Conservation (phyloP, 2,888 invertebrate genomes). For the Tenthredo amoena region DNA sequence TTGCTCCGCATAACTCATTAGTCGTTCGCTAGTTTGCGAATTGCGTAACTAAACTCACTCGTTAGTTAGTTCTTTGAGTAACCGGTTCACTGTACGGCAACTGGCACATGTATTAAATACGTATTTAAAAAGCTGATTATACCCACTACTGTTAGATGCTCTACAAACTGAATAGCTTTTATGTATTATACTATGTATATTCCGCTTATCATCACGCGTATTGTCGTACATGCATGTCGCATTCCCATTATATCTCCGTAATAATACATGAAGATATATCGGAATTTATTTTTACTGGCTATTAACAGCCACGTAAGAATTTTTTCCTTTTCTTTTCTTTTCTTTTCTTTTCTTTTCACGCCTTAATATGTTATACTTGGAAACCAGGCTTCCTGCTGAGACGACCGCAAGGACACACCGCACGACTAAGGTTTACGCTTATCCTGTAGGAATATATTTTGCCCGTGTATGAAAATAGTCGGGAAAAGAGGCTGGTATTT, state of each 20-base stretch:
- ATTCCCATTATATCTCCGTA: not conserved
- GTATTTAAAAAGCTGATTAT: not conserved
- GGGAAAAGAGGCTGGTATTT: no score
- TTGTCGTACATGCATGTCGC: not conserved
- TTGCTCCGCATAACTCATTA: constrained; percentile 16
- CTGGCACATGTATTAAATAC: constrained; percentile 36
- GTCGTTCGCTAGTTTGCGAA: constrained; percentile 8
- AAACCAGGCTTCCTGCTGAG: not conserved
- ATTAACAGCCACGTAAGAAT: no score
- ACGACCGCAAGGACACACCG: not conserved
- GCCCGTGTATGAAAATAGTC: no score
- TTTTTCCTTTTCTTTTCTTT: no score
- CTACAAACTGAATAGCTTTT: not conserved
- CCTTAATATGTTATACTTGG: not conserved
- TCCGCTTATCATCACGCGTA: not conserved
- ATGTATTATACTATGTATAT: no score
- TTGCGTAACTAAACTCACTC: not conserved
- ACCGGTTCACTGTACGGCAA: constrained; percentile 43
- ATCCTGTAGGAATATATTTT: no score
- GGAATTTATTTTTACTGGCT: not conserved
- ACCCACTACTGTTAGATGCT: not conserved
- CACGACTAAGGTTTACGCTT: not conserved
- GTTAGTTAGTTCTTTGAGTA: not conserved
- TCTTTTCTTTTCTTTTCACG: not conserved
- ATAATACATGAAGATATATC: not conserved